Evolutionary conservation across 2,888 invertebrate species (phyloP).

Genomic region (Cyclophora punctaria): DNA sequence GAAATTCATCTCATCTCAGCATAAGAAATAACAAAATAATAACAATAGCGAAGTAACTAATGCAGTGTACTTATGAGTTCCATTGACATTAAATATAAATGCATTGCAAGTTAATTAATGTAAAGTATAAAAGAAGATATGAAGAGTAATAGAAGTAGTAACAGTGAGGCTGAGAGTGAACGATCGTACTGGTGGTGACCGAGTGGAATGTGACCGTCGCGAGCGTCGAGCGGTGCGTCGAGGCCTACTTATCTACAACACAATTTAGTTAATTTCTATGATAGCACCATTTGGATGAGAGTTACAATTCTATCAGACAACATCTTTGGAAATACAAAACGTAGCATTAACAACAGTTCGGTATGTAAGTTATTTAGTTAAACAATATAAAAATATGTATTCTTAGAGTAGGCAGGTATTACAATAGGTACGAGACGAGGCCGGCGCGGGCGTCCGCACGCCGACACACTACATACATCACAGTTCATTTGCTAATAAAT

Average conservation of each 20-base stretch:
- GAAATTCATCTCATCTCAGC: no score
- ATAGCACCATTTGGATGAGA: slow-evolving; percentile 66
- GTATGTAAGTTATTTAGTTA: slow-evolving; percentile 60
- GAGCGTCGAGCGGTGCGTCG: slow-evolving; percentile 16
- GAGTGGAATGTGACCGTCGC: slow-evolving; percentile 11
- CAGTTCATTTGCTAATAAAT: slow-evolving; percentile 65
- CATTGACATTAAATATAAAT: no score
- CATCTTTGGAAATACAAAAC: slow-evolving; percentile 57
- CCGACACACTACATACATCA: slow-evolving; percentile 41
- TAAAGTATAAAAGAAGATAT: not conserved
- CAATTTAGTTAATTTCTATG: slow-evolving; percentile 31
- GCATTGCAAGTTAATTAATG: not conserved
- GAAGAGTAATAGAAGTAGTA: no score
- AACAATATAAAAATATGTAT: slow-evolving; percentile 71
- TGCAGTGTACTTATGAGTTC: no score
- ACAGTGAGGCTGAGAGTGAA: no score
- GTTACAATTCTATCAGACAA: slow-evolving; percentile 37
- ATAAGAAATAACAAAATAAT: no score
- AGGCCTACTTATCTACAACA: slow-evolving; percentile 18
- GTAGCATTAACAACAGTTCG: slow-evolving; percentile 55
- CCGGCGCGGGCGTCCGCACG: slow-evolving; percentile 7
- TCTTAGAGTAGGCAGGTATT: slow-evolving; percentile 56
- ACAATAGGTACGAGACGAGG: slow-evolving; percentile 23
- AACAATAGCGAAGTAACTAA: no score
- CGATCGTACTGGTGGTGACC: slow-evolving; percentile 9